Conservation (phyloP, 2,113 vertebrate species). For the Neotragus moschatus region DNA sequence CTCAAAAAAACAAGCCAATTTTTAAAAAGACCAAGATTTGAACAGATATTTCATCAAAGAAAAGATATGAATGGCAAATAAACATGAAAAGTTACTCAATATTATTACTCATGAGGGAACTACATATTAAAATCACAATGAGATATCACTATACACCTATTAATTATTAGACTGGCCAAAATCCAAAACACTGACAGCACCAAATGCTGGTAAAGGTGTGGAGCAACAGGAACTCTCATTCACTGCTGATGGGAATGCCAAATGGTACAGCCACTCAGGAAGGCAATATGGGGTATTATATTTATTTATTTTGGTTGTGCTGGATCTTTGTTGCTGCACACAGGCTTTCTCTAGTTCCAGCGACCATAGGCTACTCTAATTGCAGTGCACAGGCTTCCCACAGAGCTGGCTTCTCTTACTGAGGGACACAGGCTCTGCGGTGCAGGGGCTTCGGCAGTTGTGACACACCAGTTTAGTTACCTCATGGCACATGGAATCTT, state of each 20-base stretch:
- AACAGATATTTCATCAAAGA: not conserved
- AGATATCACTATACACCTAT: not conserved
- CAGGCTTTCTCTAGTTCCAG: not conserved
- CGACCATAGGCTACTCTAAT: not conserved
- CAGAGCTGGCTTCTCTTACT: not conserved
- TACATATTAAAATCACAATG: not conserved
- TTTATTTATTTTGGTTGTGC: not conserved
- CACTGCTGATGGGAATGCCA: not conserved
- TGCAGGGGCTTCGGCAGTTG: not conserved
- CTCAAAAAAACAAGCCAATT: not conserved
- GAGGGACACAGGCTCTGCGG: not conserved
- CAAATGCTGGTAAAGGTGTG: not conserved
- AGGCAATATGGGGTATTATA: not conserved
- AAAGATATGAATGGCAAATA: not conserved
- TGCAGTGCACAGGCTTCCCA: not conserved
- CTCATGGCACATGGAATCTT: not conserved
- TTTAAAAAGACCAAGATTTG: not conserved
- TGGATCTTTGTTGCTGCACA: not conserved
- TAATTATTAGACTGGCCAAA: not conserved
- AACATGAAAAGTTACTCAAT: not conserved
- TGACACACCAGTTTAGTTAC: not conserved
- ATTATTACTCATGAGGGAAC: not conserved
- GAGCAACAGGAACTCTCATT: not conserved
- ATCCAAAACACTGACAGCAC: not conserved
- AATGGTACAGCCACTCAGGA: not conserved